Percentiles rank a stretch among this genome's conserved stretches.
phyloP scores from a whole-genome alignment of 2,888 invertebrate species.

The Tiphia femorata region DNA sequence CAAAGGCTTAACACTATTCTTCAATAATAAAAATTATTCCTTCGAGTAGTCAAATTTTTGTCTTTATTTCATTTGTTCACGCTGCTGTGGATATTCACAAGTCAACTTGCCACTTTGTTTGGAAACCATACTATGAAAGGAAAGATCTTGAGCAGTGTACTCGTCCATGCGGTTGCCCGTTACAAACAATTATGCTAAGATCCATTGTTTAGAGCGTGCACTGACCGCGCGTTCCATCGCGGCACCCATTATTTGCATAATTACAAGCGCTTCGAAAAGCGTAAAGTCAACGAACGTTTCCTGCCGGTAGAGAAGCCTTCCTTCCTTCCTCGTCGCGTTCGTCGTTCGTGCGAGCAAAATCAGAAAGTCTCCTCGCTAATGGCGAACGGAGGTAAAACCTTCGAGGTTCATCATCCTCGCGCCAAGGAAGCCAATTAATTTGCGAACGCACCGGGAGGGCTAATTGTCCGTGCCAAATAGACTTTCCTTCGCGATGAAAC shows the following conservation, averaged over 20 bases:
- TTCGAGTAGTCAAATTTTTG: too few relatives aligned
- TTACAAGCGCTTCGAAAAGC: background rate
- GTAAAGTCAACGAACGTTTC: background rate
- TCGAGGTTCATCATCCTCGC: slow-evolving; percentile 25
- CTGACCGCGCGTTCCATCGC: background rate
- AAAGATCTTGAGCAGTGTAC: too few relatives aligned
- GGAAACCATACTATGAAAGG: too few relatives aligned
- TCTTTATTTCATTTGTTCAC: too few relatives aligned
- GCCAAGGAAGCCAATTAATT: slow-evolving; percentile 14
- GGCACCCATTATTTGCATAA: background rate
- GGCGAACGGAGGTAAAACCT: background rate
- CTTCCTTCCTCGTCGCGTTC: background rate
- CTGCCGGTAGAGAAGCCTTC: background rate
- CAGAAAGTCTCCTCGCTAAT: background rate
- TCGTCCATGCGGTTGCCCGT: too few relatives aligned
- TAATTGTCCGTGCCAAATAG: slow-evolving; percentile 25
- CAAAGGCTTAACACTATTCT: too few relatives aligned
- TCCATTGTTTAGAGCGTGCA: too few relatives aligned
- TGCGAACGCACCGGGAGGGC: slow-evolving; percentile 14
- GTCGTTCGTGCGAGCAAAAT: background rate
- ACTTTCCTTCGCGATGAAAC: slow-evolving; percentile 33
- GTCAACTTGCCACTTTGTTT: too few relatives aligned
- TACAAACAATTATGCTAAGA: too few relatives aligned
- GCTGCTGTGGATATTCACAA: too few relatives aligned
- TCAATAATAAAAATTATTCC: too few relatives aligned